Conservation (phyloP, 2,888 invertebrate species). For the Nephrotoma appendiculata region DNA sequence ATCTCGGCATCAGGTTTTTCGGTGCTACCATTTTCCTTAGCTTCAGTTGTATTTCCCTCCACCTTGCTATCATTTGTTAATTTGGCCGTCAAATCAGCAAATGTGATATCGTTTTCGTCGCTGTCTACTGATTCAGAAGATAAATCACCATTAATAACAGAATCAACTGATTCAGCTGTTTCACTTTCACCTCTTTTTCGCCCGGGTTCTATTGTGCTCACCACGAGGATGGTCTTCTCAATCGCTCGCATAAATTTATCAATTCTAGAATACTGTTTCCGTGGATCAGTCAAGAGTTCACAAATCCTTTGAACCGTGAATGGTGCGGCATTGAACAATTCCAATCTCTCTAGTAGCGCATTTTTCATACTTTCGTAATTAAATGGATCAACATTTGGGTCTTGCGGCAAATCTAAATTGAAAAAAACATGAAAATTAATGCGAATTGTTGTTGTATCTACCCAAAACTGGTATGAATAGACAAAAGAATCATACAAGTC, state of each 20-base stretch:
- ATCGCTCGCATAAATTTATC: slow-evolving; percentile 96
- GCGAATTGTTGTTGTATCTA: background rate
- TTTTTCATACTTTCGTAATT: slow-evolving; percentile 81
- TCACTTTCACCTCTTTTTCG: slow-evolving; percentile 45
- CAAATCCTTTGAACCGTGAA: slow-evolving; percentile 94
- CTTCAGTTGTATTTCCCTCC: background rate
- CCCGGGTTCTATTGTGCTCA: slow-evolving; percentile 58
- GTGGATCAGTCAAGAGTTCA: slow-evolving; percentile 80
- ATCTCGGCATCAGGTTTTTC: background rate
- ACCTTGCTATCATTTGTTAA: background rate
- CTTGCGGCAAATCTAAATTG: slow-evolving; percentile 59
- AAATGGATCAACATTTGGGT: slow-evolving; percentile 82
- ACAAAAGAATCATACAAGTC: background rate
- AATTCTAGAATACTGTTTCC: slow-evolving; percentile 86
- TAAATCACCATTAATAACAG: slow-evolving; percentile 34
- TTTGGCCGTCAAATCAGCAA: slow-evolving; percentile 2
- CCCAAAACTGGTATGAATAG: background rate
- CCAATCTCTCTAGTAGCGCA: slow-evolving; percentile 63
- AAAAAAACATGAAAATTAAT: slow-evolving; percentile 13
- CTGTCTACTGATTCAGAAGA: slow-evolving; percentile 25
- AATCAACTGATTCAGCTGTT: slow-evolving; percentile 46
- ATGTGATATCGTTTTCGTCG: slow-evolving; percentile 12
- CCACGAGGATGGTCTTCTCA: slow-evolving; percentile 87
- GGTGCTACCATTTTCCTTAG: background rate
- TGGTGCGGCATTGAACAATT: slow-evolving; percentile 77